These are phyloP conservation scores for Drosophila neocordata DNA, from an alignment of 1,140 invertebrate species.

Conservation along the genomic window DNA sequence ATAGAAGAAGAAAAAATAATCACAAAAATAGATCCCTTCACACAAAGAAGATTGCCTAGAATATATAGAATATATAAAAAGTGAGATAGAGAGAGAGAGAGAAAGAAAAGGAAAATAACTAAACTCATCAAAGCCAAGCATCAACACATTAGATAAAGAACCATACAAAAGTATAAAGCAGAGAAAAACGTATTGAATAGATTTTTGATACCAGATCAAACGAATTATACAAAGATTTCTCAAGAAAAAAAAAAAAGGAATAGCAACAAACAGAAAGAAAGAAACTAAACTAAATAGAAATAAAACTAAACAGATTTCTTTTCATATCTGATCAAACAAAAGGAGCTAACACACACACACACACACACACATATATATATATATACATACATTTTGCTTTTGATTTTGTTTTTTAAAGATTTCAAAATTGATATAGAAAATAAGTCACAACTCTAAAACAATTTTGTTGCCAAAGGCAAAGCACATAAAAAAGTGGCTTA, in stretches of 20 bases:
- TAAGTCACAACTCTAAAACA: too few relatives aligned
- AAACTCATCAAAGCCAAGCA: conserved; percentile 12
- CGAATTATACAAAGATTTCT: conserved; percentile 2
- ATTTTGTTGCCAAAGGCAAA: too few relatives aligned
- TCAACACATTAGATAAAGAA: conserved; percentile 10
- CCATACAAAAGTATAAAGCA: background rate
- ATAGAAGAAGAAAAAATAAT: conserved; percentile 10
- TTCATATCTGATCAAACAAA: too few relatives aligned
- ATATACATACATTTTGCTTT: too few relatives aligned
- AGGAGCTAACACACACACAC: too few relatives aligned
- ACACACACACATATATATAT: too few relatives aligned
- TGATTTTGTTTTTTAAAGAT: too few relatives aligned
- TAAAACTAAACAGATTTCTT: background rate
- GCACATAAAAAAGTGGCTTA: too few relatives aligned
- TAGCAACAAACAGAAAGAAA: background rate
- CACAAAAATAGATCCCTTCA: conserved; percentile 11
- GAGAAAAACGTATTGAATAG: background rate
- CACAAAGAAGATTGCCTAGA: conserved; percentile 11
- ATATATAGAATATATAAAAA: background rate
- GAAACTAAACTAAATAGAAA: background rate
- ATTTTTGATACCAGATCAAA: conserved; percentile 6
- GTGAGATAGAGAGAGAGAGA: too few relatives aligned
- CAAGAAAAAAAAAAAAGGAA: background rate
- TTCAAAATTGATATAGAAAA: too few relatives aligned
- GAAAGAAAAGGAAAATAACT: background rate